Conservation (phyloP, 2,888 invertebrate genomes). For the Ceramica pisi region DNA sequence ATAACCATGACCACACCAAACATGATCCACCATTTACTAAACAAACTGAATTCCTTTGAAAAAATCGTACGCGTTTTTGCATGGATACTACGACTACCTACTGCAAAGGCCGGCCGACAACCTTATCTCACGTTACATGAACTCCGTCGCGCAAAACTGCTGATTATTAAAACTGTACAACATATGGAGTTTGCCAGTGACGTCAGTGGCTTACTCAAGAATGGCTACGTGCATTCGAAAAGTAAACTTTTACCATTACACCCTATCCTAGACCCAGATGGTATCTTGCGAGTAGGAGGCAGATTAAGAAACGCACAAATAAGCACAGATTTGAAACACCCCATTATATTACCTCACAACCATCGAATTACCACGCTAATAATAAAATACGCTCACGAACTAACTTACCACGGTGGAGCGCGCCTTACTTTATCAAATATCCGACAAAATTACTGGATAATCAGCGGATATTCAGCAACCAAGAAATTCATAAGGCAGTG, state of each 20-base stretch:
- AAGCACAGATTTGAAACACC: background rate
- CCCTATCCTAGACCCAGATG: background rate
- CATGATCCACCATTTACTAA: too few relatives aligned
- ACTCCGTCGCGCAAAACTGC: constrained; percentile 6
- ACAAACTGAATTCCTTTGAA: background rate
- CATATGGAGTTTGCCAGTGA: too few relatives aligned
- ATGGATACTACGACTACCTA: background rate
- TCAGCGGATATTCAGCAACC: constrained; percentile 12
- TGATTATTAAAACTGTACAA: constrained; percentile 6
- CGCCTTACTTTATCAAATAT: constrained; percentile 2
- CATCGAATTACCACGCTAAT: too few relatives aligned
- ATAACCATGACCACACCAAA: background rate
- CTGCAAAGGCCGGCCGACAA: background rate
- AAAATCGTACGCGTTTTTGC: constrained; percentile 1
- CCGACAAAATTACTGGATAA: constrained; percentile 5
- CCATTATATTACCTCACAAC: background rate
- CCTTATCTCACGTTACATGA: background rate
- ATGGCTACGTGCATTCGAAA: too few relatives aligned
- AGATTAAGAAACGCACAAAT: constrained; percentile 7
- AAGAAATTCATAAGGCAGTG: too few relatives aligned
- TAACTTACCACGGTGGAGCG: constrained; percentile 8
- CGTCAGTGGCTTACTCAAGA: too few relatives aligned
- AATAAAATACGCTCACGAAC: background rate
- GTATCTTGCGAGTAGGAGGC: background rate
- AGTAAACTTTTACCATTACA: too few relatives aligned